Percentiles rank a stretch among this genome's conserved stretches.
These are phyloP conservation scores for Porites lobata DNA, from an alignment of 92 coral and sea anemone genomes.

Conservation along the genomic window DNA sequence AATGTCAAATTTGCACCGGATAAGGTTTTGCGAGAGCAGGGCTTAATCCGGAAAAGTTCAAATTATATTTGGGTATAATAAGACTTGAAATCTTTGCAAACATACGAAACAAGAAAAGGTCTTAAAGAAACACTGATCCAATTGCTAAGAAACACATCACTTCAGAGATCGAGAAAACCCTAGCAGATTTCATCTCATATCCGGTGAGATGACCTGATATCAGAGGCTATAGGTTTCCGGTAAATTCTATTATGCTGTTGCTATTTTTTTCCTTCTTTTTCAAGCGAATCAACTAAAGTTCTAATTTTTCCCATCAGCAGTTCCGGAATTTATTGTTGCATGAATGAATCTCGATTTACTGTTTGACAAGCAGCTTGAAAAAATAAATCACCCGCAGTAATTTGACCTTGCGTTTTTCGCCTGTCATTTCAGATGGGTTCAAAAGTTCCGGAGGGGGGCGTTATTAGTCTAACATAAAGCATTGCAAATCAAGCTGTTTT, in stretches of 20 bases:
- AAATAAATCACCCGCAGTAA: slow-evolving; percentile 19
- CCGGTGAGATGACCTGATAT: slow-evolving; percentile 10
- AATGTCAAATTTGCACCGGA: slow-evolving; percentile 5
- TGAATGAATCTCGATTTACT: neutral
- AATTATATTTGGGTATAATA: neutral
- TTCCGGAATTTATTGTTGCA: slow-evolving; percentile 33
- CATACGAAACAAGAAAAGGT: neutral
- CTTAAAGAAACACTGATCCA: neutral
- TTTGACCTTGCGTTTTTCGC: neutral
- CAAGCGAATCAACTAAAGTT: neutral
- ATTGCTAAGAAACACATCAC: neutral
- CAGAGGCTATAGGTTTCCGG: neutral
- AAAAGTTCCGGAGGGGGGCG: neutral
- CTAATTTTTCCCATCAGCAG: neutral
- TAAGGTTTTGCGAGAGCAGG: neutral
- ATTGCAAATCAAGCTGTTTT: neutral
- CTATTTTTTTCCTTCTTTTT: neutral
- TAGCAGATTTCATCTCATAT: neutral
- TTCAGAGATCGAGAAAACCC: neutral
- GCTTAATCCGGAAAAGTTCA: slow-evolving; percentile 9
- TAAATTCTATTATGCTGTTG: neutral
- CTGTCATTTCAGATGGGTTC: neutral
- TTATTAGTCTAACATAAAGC: no score
- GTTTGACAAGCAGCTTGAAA: neutral
- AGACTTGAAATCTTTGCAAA: neutral